phyloP scores from a whole-genome alignment of 2,113 vertebrate genomes.

The mouse (Mus musculus) region GRCm39 chr7:56894501-56895000 shows the following conservation, averaged over 20 bases:
- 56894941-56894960: neutral
- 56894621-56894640: neutral
- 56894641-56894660: neutral
- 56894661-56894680: neutral
- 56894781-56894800: neutral
- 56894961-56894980: neutral
- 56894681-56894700: neutral
- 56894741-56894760: neutral
- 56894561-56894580: neutral
- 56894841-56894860: neutral
- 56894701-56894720: neutral
- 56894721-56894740: neutral
- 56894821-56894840: neutral
- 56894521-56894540: neutral
- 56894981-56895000: neutral
- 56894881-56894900: neutral
- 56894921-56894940: neutral
- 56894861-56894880: neutral
- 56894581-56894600: neutral
- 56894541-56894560: neutral
- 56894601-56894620: accelerated
- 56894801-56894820: neutral
- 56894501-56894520: neutral
- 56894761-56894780: neutral
- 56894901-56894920: neutral